A percentile compares a stretch with the other conserved stretches of the same genome.
phyloP scores from a whole-genome alignment of 2,113 vertebrate genomes.

The Miniopterus natalensis region DNA sequence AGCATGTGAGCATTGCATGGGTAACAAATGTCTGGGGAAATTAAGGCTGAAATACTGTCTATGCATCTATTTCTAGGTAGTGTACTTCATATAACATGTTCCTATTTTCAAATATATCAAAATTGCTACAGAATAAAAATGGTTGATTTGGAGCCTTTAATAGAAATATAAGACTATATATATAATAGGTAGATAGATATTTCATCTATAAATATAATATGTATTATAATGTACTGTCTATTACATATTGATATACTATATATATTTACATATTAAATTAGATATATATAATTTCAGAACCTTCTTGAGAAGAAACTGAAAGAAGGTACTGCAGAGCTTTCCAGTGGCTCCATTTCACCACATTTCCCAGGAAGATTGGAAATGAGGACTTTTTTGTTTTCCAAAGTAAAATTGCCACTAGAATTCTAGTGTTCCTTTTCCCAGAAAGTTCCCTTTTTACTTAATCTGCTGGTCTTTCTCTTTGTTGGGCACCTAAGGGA shows the following conservation, averaged over 20 bases:
- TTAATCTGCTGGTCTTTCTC: neutral
- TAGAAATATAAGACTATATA: neutral
- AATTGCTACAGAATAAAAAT: slow-evolving; percentile 31
- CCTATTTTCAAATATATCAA: neutral
- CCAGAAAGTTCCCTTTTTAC: neutral
- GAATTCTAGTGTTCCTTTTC: neutral
- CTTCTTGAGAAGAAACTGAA: neutral
- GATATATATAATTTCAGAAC: neutral
- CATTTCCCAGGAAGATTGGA: neutral
- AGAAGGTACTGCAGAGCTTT: neutral
- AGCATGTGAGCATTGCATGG: neutral
- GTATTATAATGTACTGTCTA: no score
- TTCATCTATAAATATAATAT: neutral
- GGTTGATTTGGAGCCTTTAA: slow-evolving; percentile 6
- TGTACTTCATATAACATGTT: neutral
- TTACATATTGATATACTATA: neutral
- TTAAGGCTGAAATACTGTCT: neutral
- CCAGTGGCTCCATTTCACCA: neutral
- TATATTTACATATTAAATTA: neutral
- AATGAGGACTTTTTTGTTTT: slow-evolving; percentile 26
- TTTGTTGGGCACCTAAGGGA: neutral
- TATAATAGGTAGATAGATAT: neutral
- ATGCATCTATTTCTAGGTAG: neutral
- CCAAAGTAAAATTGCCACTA: neutral
- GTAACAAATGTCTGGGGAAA: neutral